A percentile compares a stretch with the other conserved stretches of the same genome.
phyloP scores from a whole-genome alignment of 2,113 vertebrate genomes.

The Psittacula cyanocephala region DNA sequence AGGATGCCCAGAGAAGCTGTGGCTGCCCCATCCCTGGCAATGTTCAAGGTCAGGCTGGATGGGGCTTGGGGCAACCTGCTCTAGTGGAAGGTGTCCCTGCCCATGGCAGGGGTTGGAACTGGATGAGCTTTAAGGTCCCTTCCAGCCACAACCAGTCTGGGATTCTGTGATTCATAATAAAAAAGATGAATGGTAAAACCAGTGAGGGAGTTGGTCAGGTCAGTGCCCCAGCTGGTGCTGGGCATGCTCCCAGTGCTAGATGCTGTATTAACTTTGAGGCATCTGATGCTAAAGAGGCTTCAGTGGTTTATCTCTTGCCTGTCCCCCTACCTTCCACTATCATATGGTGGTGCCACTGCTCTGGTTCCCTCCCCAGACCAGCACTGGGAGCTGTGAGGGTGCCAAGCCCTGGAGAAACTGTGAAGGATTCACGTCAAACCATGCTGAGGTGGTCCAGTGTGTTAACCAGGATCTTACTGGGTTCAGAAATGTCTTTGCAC shows the following conservation, averaged over 20 bases:
- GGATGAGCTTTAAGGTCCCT: background rate
- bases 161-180: background rate
- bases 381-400: background rate
- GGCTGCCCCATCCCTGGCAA: background rate
- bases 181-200: background rate
- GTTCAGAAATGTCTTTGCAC: background rate
- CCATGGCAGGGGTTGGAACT: background rate
- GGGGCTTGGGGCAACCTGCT: background rate
- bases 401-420: background rate
- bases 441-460: background rate
- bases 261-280: background rate
- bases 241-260: background rate
- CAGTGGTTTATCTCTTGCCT: background rate
- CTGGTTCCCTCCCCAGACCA: background rate
- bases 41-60: background rate
- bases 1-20: background rate
- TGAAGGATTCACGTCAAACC: background rate
- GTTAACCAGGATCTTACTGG: background rate
- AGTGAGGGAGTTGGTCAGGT: background rate
- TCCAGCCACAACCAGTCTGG: background rate
- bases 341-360: accelerated
- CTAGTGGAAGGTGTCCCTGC: background rate
- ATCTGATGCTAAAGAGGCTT: background rate
- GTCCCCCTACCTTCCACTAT: background rate
- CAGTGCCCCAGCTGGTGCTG: background rate